Percentiles rank a stretch among this genome's conserved stretches.
phyloP scores from a whole-genome alignment of 2,797 vertebrate species.

The Leptoclinus maculatus region DNA sequence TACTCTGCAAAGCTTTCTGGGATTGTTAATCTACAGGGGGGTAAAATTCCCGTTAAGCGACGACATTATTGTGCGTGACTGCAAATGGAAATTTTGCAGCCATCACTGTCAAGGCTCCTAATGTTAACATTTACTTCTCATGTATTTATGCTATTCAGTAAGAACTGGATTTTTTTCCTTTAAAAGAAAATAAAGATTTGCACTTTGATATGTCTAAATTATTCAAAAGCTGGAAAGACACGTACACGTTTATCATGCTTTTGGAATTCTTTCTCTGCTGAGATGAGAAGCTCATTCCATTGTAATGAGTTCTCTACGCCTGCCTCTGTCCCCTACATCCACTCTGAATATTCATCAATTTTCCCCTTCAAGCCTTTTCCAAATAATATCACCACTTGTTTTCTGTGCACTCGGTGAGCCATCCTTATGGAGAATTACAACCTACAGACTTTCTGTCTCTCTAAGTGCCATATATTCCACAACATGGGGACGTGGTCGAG shows the following conservation, averaged over 20 bases:
- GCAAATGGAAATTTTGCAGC: slow-evolving; percentile 62
- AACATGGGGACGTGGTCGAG: slow-evolving; percentile 61
- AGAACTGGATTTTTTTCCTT: slow-evolving; percentile 48
- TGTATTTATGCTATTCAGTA: slow-evolving; percentile 79
- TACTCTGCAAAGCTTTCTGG: slow-evolving; percentile 61
- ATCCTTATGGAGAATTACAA: slow-evolving; percentile 57
- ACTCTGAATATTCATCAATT: slow-evolving; percentile 67
- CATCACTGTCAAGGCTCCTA: slow-evolving; percentile 53
- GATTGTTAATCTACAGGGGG: slow-evolving; percentile 63
- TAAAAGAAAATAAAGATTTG: slow-evolving; percentile 20
- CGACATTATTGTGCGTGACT: slow-evolving; percentile 74
- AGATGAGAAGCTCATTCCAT: slow-evolving; percentile 59
- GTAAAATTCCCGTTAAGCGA: slow-evolving; percentile 61
- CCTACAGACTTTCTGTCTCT: slow-evolving; percentile 72
- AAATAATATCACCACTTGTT: slow-evolving; percentile 68
- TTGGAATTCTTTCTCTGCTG: slow-evolving; percentile 51
- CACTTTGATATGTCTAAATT: slow-evolving; percentile 60
- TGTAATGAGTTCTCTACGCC: slow-evolving; percentile 52
- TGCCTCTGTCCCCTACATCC: slow-evolving; percentile 51
- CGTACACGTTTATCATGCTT: slow-evolving; percentile 51
- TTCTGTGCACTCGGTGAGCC: slow-evolving; percentile 54
- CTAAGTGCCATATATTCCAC: slow-evolving; percentile 55
- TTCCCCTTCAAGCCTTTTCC: slow-evolving; percentile 67
- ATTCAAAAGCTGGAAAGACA: slow-evolving; percentile 64
- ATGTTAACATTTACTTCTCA: slow-evolving; percentile 68